A percentile compares a stretch with the other conserved stretches of the same genome.
phyloP scores from a whole-genome alignment of 2,113 vertebrate species.

The Saccopteryx leptura region DNA sequence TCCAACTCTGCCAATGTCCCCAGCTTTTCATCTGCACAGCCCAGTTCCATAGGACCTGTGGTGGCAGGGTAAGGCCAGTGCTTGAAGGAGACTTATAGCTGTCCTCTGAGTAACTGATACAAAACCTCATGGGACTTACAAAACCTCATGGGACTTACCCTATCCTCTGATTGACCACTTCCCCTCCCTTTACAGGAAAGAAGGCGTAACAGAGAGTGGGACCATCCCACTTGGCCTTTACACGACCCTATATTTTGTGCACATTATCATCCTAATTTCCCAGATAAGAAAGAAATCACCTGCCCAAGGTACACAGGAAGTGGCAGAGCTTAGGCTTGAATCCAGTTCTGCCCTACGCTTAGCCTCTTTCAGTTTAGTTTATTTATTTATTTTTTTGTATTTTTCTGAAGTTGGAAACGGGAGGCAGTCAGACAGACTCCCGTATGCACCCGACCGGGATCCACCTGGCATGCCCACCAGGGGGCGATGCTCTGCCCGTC shows the following conservation, averaged over 20 bases:
- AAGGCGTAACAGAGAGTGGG: rapidly evolving
- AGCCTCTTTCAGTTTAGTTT: neutral
- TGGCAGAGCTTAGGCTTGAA: conserved; percentile 2
- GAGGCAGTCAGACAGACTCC: too few species aligned
- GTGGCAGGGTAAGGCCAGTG: neutral
- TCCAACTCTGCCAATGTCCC: neutral
- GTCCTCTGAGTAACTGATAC: neutral
- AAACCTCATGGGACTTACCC: neutral
- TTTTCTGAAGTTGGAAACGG: too few species aligned
- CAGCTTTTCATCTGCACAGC: neutral
- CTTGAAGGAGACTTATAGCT: neutral
- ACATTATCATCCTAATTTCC: neutral
- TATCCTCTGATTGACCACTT: neutral
- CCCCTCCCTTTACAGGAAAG: neutral
- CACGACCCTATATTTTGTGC: neutral
- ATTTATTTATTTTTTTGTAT: too few species aligned
- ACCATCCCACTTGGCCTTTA: neutral
- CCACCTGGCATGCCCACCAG: too few species aligned
- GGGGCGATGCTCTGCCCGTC: too few species aligned
- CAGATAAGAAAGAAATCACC: neutral
- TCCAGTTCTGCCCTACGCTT: neutral
- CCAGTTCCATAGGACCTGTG: neutral
- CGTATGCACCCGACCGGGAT: too few species aligned
- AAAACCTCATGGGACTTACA: neutral
- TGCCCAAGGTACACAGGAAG: neutral